Evolutionary conservation across 2,113 vertebrate species (phyloP).

Genomic region (Pampusana beccarii): DNA sequence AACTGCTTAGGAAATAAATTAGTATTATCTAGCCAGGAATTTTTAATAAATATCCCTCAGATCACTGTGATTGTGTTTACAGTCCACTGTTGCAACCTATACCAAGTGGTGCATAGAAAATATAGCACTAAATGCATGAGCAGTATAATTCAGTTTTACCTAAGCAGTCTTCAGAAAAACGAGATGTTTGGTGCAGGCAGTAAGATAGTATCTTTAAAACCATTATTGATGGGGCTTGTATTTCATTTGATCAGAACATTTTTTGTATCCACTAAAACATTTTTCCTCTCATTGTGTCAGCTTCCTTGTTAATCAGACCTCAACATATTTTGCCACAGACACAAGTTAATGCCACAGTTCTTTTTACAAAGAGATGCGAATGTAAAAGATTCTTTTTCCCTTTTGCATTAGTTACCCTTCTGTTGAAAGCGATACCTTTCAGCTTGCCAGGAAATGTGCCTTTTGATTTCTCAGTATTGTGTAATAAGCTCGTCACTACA

Average conservation of each 20-base stretch:
- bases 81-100: background rate
- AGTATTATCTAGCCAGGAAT: background rate
- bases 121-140: background rate
- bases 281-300: background rate
- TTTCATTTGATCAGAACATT: background rate
- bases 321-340: background rate
- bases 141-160: background rate
- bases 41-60: background rate
- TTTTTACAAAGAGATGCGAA: background rate
- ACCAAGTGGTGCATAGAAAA: background rate
- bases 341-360: background rate
- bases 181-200: background rate
- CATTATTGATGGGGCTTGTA: background rate
- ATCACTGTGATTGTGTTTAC: background rate
- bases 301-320: slow-evolving; percentile 10
- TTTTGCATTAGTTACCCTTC: background rate
- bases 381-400: background rate
- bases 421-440: slow-evolving; percentile 53
- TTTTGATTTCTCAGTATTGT: slow-evolving; percentile 43
- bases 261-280: background rate
- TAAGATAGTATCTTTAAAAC: background rate
- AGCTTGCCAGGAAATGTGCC: slow-evolving; percentile 46
- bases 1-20: background rate
- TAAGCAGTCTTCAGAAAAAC: background rate
- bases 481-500: slow-evolving; percentile 2